These are phyloP conservation scores for Brenthis ino DNA, from an alignment of 2,888 invertebrate genomes.

Conservation along the genomic window DNA sequence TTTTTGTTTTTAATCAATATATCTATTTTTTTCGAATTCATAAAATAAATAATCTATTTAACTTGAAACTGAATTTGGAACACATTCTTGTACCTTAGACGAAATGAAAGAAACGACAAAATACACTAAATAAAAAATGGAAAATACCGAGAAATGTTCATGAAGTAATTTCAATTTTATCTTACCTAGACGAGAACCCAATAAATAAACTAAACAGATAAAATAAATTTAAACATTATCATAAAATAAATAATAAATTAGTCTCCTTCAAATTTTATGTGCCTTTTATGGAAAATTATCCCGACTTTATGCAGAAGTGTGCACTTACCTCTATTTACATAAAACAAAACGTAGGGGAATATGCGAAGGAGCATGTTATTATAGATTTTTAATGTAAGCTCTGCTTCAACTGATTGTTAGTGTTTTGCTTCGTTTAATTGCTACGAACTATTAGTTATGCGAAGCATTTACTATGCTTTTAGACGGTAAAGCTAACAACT, in stretches of 20 bases:
- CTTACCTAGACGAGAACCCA: too few species aligned
- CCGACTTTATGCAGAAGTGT: constrained; percentile 24
- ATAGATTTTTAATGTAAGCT: constrained; percentile 50
- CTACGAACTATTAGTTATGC: constrained; percentile 27
- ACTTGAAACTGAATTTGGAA: too few species aligned
- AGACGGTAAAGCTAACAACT: constrained; percentile 1
- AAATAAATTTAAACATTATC: constrained; percentile 5
- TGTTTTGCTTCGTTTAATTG: constrained; percentile 37
- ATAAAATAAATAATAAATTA: constrained; percentile 16
- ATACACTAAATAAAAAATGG: too few species aligned
- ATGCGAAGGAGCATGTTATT: constrained; percentile 53
- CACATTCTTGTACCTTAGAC: too few species aligned
- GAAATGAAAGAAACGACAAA: too few species aligned
- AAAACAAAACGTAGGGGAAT: constrained; percentile 58
- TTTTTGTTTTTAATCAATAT: too few species aligned
- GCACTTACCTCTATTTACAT: constrained; percentile 60
- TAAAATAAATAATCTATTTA: too few species aligned
- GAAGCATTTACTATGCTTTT: constrained; percentile 21
- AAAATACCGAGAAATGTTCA: too few species aligned
- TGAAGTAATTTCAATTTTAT: too few species aligned
- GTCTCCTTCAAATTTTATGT: constrained; percentile 8
- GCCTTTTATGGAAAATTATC: constrained; percentile 4
- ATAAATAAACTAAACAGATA: neutral
- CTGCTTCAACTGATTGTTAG: constrained; percentile 35
- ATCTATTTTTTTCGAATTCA: too few species aligned